Evolutionary conservation across 2,113 vertebrate genomes (phyloP).

Genomic region (Empidonax traillii): DNA sequence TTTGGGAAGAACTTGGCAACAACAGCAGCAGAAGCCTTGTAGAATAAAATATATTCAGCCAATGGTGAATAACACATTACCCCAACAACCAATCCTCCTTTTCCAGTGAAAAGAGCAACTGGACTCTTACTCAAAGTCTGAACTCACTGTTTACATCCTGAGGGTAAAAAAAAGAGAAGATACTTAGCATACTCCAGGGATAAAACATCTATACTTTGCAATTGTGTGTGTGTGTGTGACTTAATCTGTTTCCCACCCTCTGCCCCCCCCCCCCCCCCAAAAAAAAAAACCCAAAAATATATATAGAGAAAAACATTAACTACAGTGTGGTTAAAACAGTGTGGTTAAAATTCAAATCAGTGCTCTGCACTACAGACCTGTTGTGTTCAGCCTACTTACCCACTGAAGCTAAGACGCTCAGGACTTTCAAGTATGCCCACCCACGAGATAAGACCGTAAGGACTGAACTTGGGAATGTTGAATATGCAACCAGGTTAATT

Average conservation of each 20-base stretch:
- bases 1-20: conserved; percentile 12
- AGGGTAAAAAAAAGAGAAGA: background rate
- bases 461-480: background rate
- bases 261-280: background rate
- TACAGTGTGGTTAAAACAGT: background rate
- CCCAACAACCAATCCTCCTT: background rate
- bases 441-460: background rate
- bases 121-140: background rate
- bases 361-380: background rate
- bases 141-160: background rate
- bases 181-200: background rate
- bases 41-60: background rate
- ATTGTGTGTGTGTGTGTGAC: background rate
- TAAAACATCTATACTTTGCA: background rate
- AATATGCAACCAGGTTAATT: conserved; percentile 14
- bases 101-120: background rate
- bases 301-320: background rate
- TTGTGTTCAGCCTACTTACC: background rate
- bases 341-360: background rate
- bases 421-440: background rate
- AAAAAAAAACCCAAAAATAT: background rate
- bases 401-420: background rate
- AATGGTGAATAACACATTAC: background rate
- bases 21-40: background rate
- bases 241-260: background rate